Conservation (phyloP, 92 coral and sea anemone species). For the Palythoa grandis region DNA sequence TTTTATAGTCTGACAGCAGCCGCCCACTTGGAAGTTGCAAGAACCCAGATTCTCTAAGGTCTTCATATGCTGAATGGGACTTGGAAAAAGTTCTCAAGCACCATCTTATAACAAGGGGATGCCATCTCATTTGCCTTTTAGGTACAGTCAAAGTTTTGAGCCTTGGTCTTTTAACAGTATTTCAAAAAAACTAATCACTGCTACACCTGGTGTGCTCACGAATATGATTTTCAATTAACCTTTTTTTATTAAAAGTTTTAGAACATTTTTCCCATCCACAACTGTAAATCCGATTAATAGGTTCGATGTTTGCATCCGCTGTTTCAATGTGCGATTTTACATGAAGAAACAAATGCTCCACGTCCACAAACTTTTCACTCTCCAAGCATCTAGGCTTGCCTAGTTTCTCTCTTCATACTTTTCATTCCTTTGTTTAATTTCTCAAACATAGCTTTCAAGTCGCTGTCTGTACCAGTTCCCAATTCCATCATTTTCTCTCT, state of each 20-base stretch:
- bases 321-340: constrained; percentile 28
- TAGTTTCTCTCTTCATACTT: constrained; percentile 30
- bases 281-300: constrained; percentile 32
- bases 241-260: constrained; percentile 47
- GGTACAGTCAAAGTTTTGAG: constrained; percentile 58
- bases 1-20: constrained; percentile 61
- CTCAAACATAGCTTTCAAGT: constrained; percentile 48
- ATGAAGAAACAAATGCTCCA: constrained; percentile 47
- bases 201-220: constrained; percentile 55
- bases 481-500: constrained; percentile 48
- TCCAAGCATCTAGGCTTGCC: constrained; percentile 42
- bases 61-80: constrained; percentile 51
- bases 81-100: constrained; percentile 46
- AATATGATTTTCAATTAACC: constrained; percentile 53
- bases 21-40: constrained; percentile 63
- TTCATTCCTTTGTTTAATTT: constrained; percentile 39
- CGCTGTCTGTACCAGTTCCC: constrained; percentile 44
- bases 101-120: constrained; percentile 56
- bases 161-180: constrained; percentile 64
- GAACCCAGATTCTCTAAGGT: constrained; percentile 48
- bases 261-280: constrained; percentile 52
- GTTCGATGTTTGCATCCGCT: constrained; percentile 30
- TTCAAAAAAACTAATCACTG: constrained; percentile 48
- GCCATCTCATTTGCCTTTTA: constrained; percentile 64
- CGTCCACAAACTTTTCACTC: constrained; percentile 29